A percentile compares a stretch with the other conserved stretches of the same genome.
Evolutionary conservation across 35 echinoderm and acorn worm genomes (phyloP).

Genomic region (Hemicentrotus pulcherrimus): DNA sequence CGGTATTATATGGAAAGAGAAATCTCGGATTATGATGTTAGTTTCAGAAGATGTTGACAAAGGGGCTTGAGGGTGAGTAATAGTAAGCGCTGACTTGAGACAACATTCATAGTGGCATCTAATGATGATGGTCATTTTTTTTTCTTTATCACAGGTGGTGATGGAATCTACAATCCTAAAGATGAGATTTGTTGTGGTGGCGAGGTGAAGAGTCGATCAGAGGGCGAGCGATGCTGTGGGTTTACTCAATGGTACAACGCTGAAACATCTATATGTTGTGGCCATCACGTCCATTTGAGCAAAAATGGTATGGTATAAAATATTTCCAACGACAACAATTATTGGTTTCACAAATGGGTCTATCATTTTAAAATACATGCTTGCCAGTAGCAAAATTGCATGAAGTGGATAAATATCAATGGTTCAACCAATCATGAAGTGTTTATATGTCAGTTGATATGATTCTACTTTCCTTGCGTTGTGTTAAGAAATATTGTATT

Average conservation of each 20-base stretch:
- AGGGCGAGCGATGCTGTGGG: neutral
- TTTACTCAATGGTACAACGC: conserved; percentile 39
- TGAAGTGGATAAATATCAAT: neutral
- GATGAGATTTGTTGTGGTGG: conserved; percentile 40
- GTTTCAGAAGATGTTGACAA: no score
- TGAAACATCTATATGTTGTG: neutral
- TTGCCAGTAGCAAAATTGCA: neutral
- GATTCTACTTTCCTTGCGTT: no score
- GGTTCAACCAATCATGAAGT: neutral
- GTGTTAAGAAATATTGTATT: no score
- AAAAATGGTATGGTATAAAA: neutral
- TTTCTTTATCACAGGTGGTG: neutral
- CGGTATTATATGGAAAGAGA: no score
- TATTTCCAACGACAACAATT: neutral
- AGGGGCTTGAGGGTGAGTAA: no score
- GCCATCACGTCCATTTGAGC: neutral
- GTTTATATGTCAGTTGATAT: no score
- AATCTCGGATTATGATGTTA: no score
- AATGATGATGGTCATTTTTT: neutral
- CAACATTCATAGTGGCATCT: no score
- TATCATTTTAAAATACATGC: no score
- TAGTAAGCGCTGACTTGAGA: no score
- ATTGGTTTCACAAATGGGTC: neutral
- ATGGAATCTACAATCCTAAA: neutral
- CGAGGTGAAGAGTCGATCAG: neutral